Conservation (phyloP, 2,797 vertebrate genomes). For the Argentina silus region DNA sequence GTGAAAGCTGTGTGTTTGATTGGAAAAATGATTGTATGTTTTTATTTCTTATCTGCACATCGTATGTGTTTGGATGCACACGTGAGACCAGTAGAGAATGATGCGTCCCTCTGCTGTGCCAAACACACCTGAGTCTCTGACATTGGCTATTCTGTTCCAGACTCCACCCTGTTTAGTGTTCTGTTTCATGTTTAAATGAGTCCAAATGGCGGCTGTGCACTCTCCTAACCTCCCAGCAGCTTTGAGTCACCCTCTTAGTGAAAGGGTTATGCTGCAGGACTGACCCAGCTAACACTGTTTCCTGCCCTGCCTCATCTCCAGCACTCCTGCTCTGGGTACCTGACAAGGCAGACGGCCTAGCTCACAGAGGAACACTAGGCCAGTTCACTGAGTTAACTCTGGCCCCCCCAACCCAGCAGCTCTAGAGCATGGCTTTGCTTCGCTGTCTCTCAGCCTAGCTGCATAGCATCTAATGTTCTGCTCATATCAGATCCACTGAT, state of each 20-base stretch:
- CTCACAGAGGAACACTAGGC: not conserved
- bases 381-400: too few species aligned
- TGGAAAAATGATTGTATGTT: too few species aligned
- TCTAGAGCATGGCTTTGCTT: too few species aligned
- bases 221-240: slow-evolving; percentile 28
- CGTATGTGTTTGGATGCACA: not conserved
- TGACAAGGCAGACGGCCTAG: slow-evolving; percentile 31
- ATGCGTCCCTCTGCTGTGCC: not conserved
- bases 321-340: slow-evolving; percentile 49
- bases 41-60: too few species aligned
- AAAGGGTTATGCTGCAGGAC: slow-evolving; percentile 41
- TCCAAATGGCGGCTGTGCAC: slow-evolving; percentile 42
- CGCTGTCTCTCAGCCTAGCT: slow-evolving; percentile 15
- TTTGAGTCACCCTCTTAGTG: slow-evolving; percentile 58
- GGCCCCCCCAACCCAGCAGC: too few species aligned
- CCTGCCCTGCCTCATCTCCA: slow-evolving; percentile 53
- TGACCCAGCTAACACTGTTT: slow-evolving; percentile 55
- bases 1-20: too few species aligned
- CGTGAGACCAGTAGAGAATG: not conserved
- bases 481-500: slow-evolving; percentile 27
- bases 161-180: slow-evolving; percentile 41
- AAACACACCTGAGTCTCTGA: slow-evolving; percentile 31
- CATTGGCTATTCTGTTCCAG: slow-evolving; percentile 7
- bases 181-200: slow-evolving; percentile 45
- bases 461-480: not conserved